Percentiles rank a stretch among this genome's conserved stretches.
phyloP scores from a whole-genome alignment of 2,888 invertebrate genomes.

The Drosophila peninsularis region DNA sequence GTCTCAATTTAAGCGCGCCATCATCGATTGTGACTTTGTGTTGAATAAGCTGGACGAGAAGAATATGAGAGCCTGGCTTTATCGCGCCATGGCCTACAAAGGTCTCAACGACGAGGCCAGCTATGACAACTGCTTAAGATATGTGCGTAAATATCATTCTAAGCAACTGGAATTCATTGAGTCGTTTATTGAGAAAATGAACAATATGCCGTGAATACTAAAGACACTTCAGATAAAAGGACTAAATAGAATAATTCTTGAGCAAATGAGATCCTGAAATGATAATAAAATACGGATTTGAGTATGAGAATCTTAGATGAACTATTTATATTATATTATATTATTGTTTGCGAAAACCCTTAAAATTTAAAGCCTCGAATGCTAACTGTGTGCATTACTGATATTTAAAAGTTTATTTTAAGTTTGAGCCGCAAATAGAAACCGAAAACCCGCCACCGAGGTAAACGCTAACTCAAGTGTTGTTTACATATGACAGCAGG shows the following conservation, averaged over 20 bases:
- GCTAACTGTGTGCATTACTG: no score
- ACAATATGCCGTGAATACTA: not conserved
- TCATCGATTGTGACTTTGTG: slow-evolving; percentile 90
- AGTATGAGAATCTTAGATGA: not conserved
- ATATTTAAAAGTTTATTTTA: slow-evolving; percentile 46
- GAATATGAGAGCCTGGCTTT: slow-evolving; percentile 90
- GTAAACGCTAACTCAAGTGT: slow-evolving; percentile 44
- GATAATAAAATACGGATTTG: no score
- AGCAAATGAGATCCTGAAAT: no score
- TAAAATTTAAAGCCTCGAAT: not conserved
- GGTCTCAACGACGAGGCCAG: slow-evolving; percentile 87
- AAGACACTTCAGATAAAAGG: no score
- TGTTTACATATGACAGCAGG: slow-evolving; percentile 77
- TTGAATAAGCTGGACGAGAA: slow-evolving; percentile 89
- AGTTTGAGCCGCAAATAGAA: slow-evolving; percentile 35
- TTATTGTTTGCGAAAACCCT: not conserved
- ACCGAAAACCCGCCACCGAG: slow-evolving; percentile 13
- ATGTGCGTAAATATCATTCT: slow-evolving; percentile 88
- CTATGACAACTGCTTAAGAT: slow-evolving; percentile 86
- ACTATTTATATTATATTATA: not conserved
- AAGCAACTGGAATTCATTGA: slow-evolving; percentile 87
- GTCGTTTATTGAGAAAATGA: slow-evolving; percentile 85
- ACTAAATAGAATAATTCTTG: no score
- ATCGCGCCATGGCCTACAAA: slow-evolving; percentile 89
- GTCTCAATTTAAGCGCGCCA: slow-evolving; percentile 87